These are phyloP conservation scores for Apamea sordens DNA, from an alignment of 2,888 invertebrate species.

Conservation along the genomic window DNA sequence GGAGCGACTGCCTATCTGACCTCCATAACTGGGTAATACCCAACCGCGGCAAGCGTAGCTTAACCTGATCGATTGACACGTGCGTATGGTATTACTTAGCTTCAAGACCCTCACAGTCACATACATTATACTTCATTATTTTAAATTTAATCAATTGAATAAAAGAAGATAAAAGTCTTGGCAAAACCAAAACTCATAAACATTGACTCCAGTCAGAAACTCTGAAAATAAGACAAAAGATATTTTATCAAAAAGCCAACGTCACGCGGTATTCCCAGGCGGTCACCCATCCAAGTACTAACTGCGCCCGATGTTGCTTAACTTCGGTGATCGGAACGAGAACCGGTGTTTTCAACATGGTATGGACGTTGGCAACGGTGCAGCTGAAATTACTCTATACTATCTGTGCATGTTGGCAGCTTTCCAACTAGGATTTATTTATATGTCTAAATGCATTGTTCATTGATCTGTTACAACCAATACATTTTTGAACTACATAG, in stretches of 20 bases:
- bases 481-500: background rate
- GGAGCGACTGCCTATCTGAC: too few relatives aligned
- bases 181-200: too few relatives aligned
- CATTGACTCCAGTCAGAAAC: too few relatives aligned
- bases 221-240: background rate
- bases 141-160: too few relatives aligned
- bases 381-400: background rate
- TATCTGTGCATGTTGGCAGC: background rate
- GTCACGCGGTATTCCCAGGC: conserved; percentile 85
- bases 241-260: conserved; percentile 66
- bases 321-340: conserved; percentile 85
- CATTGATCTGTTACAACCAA: background rate
- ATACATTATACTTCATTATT: too few relatives aligned
- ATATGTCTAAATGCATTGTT: background rate
- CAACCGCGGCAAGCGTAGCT: too few relatives aligned
- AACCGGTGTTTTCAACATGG: conserved; percentile 48
- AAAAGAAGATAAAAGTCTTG: too few relatives aligned
- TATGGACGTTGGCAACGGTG: conserved; percentile 36
- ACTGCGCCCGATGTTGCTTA: conserved; percentile 87
- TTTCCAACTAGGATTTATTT: conserved; percentile 9
- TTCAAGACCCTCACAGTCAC: too few relatives aligned
- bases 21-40: too few relatives aligned
- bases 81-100: too few relatives aligned
- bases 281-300: conserved; percentile 89
- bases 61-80: too few relatives aligned